Evolutionary conservation across 1,140 invertebrate species (phyloP).

Genomic region (Oncopeltus fasciatus): DNA sequence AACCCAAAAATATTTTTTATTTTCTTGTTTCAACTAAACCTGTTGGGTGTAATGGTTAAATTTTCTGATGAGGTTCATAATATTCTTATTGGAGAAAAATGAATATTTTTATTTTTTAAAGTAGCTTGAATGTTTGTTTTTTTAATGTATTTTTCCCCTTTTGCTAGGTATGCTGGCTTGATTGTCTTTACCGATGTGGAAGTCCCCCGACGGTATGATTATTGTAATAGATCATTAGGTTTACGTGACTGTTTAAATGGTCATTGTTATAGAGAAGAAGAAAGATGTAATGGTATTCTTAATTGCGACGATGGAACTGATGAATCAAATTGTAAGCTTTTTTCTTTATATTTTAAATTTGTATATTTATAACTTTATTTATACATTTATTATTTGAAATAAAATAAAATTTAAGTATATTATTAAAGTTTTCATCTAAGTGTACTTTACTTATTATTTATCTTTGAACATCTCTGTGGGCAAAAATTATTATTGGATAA

Average conservation of each 20-base stretch:
- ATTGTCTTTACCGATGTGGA: constrained; percentile 73
- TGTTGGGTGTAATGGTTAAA: no score
- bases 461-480: no score
- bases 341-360: not conserved
- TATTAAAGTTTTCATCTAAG: no score
- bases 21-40: no score
- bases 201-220: constrained; percentile 48
- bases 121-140: no score
- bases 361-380: no score
- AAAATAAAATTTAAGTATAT: no score
- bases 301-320: constrained; percentile 80
- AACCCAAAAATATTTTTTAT: no score
- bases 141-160: not conserved
- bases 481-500: no score
- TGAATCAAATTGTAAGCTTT: constrained; percentile 60
- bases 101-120: not conserved
- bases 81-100: not conserved
- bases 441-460: no score
- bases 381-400: no score
- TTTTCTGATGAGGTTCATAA: not conserved
- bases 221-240: constrained; percentile 58
- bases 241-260: constrained; percentile 65
- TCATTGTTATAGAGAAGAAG: constrained; percentile 58
- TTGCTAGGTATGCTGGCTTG: constrained; percentile 49
- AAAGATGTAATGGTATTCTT: constrained; percentile 59